Conservation (phyloP, 2,113 vertebrate genomes). For the Bungarus multicinctus region DNA sequence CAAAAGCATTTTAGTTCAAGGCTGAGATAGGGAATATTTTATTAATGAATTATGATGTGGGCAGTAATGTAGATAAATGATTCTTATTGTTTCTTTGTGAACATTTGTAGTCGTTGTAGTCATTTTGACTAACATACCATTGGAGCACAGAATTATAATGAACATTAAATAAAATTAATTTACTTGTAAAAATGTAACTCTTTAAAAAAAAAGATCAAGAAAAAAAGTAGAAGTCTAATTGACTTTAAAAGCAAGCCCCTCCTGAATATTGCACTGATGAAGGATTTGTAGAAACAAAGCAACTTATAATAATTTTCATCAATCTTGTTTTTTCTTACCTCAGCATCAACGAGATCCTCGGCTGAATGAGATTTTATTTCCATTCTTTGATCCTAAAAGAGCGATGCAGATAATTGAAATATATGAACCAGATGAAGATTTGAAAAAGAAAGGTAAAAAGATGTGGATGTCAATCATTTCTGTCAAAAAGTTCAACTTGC, state of each 20-base stretch:
- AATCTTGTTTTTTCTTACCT: constrained; percentile 62
- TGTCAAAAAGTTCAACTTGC: background rate
- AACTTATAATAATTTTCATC: constrained; percentile 49
- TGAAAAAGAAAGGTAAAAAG: constrained; percentile 89
- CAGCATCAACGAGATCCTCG: constrained; percentile 97
- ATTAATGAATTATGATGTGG: background rate
- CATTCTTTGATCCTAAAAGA: constrained; percentile 95
- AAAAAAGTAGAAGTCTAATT: background rate
- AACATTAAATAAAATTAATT: background rate
- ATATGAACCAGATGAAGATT: constrained; percentile 89
- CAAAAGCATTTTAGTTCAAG: background rate
- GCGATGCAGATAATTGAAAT: constrained; percentile 96
- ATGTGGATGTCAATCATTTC: background rate
- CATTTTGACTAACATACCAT: background rate
- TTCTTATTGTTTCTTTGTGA: background rate
- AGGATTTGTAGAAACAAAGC: constrained; percentile 41
- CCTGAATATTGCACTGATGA: constrained; percentile 46
- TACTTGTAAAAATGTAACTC: background rate
- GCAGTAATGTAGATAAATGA: background rate
- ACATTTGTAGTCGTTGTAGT: background rate
- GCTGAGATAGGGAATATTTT: background rate
- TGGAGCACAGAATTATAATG: background rate
- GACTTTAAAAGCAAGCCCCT: constrained; percentile 45
- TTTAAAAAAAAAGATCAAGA: background rate
- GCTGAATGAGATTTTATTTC: constrained; percentile 98